A percentile compares a stretch with the other conserved stretches of the same genome.
Evolutionary conservation across 2,113 vertebrate genomes (phyloP).

Genomic region (Neotragus moschatus): DNA sequence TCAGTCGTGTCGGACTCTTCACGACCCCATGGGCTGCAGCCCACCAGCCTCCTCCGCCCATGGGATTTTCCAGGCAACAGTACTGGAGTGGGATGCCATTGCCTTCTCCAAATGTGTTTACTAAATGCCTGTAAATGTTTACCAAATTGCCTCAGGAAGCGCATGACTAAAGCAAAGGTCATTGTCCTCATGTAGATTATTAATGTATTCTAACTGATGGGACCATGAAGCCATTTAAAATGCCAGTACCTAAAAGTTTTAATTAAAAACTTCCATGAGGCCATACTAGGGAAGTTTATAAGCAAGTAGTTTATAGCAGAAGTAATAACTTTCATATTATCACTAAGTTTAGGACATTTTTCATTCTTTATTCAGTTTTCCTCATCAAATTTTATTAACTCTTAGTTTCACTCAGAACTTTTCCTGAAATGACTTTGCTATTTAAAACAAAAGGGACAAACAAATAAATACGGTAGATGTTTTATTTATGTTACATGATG

Average conservation of each 20-base stretch:
- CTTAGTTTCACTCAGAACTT: neutral
- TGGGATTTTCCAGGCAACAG: too few relatives aligned
- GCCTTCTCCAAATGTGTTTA: neutral
- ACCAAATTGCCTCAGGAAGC: neutral
- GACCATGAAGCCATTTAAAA: neutral
- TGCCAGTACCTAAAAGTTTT: neutral
- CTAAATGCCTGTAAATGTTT: neutral
- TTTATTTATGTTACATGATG: neutral
- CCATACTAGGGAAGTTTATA: neutral
- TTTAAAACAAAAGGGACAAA: neutral
- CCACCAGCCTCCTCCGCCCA: too few relatives aligned
- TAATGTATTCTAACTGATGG: neutral
- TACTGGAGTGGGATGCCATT: too few relatives aligned
- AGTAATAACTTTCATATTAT: neutral
- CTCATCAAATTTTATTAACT: neutral
- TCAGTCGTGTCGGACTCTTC: too few relatives aligned
- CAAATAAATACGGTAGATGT: neutral
- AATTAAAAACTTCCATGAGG: neutral
- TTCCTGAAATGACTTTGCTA: neutral
- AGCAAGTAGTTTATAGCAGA: neutral
- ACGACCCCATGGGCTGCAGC: too few relatives aligned
- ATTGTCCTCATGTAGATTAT: neutral
- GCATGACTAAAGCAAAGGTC: neutral
- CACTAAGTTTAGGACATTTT: neutral
- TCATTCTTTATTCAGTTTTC: neutral